Evolutionary conservation across 2,113 vertebrate genomes (phyloP), one percentile per base, ranked within the genome.

Genomic region (Colaptes auratus): DNA sequence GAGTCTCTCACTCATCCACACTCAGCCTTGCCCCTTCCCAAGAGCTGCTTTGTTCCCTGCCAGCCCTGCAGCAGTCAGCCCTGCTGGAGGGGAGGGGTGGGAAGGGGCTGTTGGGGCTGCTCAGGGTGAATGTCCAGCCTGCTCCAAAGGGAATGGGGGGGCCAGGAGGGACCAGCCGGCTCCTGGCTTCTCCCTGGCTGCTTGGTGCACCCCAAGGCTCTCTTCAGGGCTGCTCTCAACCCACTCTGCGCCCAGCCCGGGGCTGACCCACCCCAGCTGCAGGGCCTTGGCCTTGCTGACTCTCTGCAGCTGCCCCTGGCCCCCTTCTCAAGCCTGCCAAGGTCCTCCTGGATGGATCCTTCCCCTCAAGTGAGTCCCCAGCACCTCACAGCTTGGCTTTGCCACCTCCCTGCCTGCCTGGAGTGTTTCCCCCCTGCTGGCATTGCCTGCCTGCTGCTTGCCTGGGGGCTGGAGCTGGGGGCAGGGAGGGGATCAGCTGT

Each of bases 1-100:
- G 94, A 58, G n/a, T 87, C 87, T 75, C 87, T 93, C 75, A 7
- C 91, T 91, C 65, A 50, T 12, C 66, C 82, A 86, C 76, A 95
- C 75, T 82, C 78, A 35, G 66, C 55, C 60, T 93, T 92, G 93
- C 48, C 94, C 65, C 52, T 78, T 48, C 72, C 3, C 66, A 90
- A 64, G 58, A 72, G 44, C n/a, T 35, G 46, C 87, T 93, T 92
- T 96, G 95, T 89, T 85, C 82, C 50, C 46, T 3, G 21, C 13
- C 60, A 89, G 39, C 52, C 91, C 92, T 53, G 88, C 27, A 60
- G 39, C 61, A 66, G 61, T 80, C 86, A 73, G 46, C 90, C 82
- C 69, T 50, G 77, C 75, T 75, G 83, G 46, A 39, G 69, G 46
- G 46, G 18, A 24, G 48, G 10, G 20, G 55, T 8, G 78, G 74